Base-by-base conservation (phyloP, 2,888 invertebrate genomes). In the Saturnia japonica region DNA sequence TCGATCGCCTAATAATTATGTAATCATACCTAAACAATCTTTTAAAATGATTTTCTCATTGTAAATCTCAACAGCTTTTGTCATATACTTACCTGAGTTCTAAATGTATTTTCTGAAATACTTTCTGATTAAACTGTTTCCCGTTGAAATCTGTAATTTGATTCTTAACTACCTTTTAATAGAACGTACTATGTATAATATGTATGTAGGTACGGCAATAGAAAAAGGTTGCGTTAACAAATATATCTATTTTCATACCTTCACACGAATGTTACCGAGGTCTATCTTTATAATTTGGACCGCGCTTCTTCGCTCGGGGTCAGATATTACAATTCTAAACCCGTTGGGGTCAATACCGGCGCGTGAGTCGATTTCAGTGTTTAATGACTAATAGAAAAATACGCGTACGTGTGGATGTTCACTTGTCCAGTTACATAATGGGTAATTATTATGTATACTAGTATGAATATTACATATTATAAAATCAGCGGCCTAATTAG, bases 251-350 rank as follows among this genome's bases (percentile, higher is more conserved):
- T 64, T 64, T 40, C 64, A 40, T 64, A 40, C 64, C 64, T 64
- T 64, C 64, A 22, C 64, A 64, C 40, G 64, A 64, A 40, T 40
- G n/a, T n/a, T 64, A 60, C 40, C 64, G 64, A 64, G 64, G 64
- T 40, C 64, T n/a, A 64, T n/a, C 8, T 40, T 64, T 64, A 64
- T 64, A 64, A 64, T 64, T 64, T 64, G 64, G 54, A 45, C 75
- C 60, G 76, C 78, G 70, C 78, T 75, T 72, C 66, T 75, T 72
- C 66, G 66, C 57, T 71, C 72, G 74, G 72, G 77, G 77, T 62
- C 78, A 73, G 28, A 54, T 70, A 75, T 78, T 77, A 70, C 71
- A 72, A 76, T 78, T 74, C 78, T 43, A 22, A 45, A 16, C 71
- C 67, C 45, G 43, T 72, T 71, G 71, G 74, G 76, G 77, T 78